Base-by-base conservation (phyloP, 2,113 vertebrate genomes). In the Syrmaticus mikado region DNA sequence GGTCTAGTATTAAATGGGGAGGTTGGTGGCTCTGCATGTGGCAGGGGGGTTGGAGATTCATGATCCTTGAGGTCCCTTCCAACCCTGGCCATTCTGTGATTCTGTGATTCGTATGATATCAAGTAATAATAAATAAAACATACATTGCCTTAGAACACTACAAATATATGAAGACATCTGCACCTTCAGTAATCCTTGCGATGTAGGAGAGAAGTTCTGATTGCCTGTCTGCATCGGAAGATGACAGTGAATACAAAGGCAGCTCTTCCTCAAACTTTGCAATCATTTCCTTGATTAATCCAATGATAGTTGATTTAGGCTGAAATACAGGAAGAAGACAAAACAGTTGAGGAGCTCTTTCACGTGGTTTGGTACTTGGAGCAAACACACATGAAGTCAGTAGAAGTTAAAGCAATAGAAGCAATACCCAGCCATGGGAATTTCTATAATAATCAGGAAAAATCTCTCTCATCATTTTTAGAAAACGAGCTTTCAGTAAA, bases 201-300 rank as follows among this genome's bases (percentile, higher is more conserved):
- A 99, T 98, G 41, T 98, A 98, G 9, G 98, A 97, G 41, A 99
- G 98, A 77, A 99, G 98, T 89, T 99, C 98, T 1, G 96, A 97
- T 52, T 98, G 98, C 81, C 97, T 97, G 76, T 97, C 97, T 60
- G 92, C 97, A 36, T 98, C 98, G 64, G 82, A 96, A 36, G 98
- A 92, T 27, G 98, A 87, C 34, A 98, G 96, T 8, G 98, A 97
- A 52, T 98, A 98, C 34, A 99, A 91, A 6, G 99, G 99, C 28
- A 99, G 99, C 43, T 99, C 98, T 82, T 99, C 98, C 95, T 99
- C 98, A 97, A 99, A 99, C 93, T 99, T 99, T 72, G 93, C 64
- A 67, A 97, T 98, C 99, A 99, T 99, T 97, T 99, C 99, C 75
- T 93, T 97, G 96, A 99, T 97, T 90, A 99, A 97, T 52, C 96